phyloP scores from a whole-genome alignment of 2,888 invertebrate species.

The Stegana nigrithorax region DNA sequence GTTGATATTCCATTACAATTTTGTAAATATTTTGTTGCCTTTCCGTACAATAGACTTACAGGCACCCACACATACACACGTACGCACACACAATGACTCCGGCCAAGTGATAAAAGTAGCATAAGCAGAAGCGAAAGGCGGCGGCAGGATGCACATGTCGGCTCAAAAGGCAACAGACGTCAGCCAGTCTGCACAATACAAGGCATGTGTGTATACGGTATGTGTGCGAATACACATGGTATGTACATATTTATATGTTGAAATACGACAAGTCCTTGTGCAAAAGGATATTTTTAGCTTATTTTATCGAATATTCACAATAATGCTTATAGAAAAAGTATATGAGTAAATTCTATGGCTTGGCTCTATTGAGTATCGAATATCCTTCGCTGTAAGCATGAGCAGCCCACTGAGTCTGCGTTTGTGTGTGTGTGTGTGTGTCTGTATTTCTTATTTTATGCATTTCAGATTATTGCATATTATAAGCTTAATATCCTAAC shows the following conservation, averaged over 20 bases:
- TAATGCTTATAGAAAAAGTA: slow-evolving; percentile 58
- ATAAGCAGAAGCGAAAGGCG: too few species aligned
- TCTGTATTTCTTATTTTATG: slow-evolving; percentile 22
- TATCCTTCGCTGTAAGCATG: too few species aligned
- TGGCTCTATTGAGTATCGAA: neutral
- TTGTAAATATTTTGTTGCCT: slow-evolving; percentile 58
- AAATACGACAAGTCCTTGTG: slow-evolving; percentile 14
- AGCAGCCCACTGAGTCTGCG: neutral
- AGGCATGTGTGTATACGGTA: neutral
- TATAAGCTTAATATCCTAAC: slow-evolving; percentile 46
- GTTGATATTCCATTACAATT: slow-evolving; percentile 61
- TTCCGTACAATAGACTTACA: slow-evolving; percentile 50
- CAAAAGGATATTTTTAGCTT: slow-evolving; percentile 54
- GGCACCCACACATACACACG: slow-evolving; percentile 24
- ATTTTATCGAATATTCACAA: slow-evolving; percentile 60
- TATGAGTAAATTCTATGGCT: slow-evolving; percentile 35
- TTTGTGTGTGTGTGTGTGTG: neutral
- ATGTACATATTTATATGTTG: neutral
- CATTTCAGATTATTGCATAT: slow-evolving; percentile 53
- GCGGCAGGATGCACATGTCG: neutral
- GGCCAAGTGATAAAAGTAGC: neutral
- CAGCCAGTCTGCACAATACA: neutral
- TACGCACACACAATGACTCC: neutral
- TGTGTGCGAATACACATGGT: neutral
- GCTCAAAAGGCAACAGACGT: too few species aligned